Conservation (phyloP, 2,888 invertebrate genomes). For the Mycalesis mineus region DNA sequence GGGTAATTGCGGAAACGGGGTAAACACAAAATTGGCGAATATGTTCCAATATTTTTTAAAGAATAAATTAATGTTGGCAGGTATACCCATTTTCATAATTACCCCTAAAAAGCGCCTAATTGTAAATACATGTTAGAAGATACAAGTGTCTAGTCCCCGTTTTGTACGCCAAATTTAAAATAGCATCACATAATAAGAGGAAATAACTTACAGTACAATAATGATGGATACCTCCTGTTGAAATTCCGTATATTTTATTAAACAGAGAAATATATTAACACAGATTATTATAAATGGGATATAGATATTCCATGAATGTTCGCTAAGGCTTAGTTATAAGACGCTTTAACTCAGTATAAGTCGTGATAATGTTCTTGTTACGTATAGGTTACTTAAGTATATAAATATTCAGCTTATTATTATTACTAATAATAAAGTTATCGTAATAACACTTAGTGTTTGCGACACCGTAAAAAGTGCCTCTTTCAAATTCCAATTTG, state of each 20-base stretch:
- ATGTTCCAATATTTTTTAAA: no score
- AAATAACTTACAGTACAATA: slow-evolving; percentile 57
- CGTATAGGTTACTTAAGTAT: slow-evolving; percentile 38
- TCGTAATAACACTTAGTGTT: slow-evolving; percentile 36
- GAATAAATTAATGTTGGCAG: no score
- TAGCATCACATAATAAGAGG: slow-evolving; percentile 51
- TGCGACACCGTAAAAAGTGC: slow-evolving; percentile 30
- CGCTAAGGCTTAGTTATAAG: slow-evolving; percentile 42
- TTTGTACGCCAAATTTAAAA: slow-evolving; percentile 37
- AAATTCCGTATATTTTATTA: slow-evolving; percentile 68
- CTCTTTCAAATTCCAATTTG: slow-evolving; percentile 22
- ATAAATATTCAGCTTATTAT: slow-evolving; percentile 30
- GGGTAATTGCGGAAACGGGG: no score
- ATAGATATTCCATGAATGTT: slow-evolving; percentile 52
- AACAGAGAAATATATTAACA: slow-evolving; percentile 51
- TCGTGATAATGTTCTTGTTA: slow-evolving; percentile 50
- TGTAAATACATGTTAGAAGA: slow-evolving; percentile 32
- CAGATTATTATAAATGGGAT: slow-evolving; percentile 55
- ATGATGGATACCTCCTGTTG: slow-evolving; percentile 66
- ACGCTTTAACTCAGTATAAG: slow-evolving; percentile 71
- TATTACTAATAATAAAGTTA: slow-evolving; percentile 39
- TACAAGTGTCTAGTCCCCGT: slow-evolving; percentile 40
- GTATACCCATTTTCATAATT: no score
- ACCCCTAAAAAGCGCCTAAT: background rate
- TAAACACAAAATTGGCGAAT: no score